Percentiles rank a stretch among this genome's conserved stretches.
Evolutionary conservation across 2,797 vertebrate species (phyloP).

Genomic region (Spinus olivaceus): DNA sequence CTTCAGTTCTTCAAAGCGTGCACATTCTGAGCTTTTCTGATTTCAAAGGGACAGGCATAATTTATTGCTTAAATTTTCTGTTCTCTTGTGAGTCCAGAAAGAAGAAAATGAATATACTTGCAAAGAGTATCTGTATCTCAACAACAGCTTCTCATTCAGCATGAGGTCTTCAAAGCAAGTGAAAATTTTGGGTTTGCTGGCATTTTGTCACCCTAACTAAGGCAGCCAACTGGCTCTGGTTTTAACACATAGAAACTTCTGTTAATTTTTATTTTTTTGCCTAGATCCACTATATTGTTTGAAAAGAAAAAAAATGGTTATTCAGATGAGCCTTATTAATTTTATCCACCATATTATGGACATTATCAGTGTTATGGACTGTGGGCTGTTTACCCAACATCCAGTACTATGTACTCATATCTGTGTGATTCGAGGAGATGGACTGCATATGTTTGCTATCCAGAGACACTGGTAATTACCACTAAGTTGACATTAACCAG

Average conservation of each 20-base stretch:
- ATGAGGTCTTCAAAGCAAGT: constrained; percentile 64
- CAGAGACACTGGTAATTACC: not conserved
- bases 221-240: constrained; percentile 58
- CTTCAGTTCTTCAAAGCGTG: not conserved
- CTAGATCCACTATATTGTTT: not conserved
- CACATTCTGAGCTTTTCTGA: not conserved
- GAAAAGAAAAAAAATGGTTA: not conserved
- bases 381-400: not conserved
- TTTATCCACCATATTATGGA: not conserved
- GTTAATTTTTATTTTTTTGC: constrained; percentile 26
- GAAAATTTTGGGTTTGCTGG: constrained; percentile 50
- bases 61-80: constrained; percentile 2
- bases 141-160: constrained; percentile 70
- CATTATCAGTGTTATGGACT: not conserved
- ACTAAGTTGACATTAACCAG: not conserved
- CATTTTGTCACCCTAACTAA: constrained; percentile 54
- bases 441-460: not conserved
- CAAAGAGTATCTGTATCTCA: constrained; percentile 17
- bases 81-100: constrained; percentile 8
- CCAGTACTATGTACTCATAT: not conserved
- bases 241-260: constrained; percentile 43
- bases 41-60: not conserved
- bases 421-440: not conserved
- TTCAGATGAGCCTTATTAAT: not conserved
- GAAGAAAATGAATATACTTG: constrained; percentile 3